Conservation (phyloP, 2,113 vertebrate genomes). For the Thamnaconus septentrionalis region DNA sequence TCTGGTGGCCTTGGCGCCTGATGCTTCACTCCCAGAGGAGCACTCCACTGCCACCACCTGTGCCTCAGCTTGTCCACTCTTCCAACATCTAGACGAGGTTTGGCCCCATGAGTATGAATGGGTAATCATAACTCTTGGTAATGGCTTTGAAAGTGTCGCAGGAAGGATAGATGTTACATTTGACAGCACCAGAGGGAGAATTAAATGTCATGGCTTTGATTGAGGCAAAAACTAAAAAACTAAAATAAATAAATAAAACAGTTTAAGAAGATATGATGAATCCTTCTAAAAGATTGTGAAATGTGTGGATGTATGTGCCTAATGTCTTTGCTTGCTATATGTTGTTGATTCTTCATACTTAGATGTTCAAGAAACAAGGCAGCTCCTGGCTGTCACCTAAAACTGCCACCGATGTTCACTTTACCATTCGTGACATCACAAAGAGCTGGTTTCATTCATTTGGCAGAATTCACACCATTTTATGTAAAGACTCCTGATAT, state of each 20-base stretch:
- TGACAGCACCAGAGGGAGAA: not conserved
- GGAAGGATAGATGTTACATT: not conserved
- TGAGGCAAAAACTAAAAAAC: not conserved
- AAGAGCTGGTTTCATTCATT: too few species aligned
- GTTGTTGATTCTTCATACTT: too few species aligned
- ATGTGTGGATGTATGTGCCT: not conserved
- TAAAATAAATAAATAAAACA: too few species aligned
- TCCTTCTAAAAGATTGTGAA: not conserved
- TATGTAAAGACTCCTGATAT: too few species aligned
- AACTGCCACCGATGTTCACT: too few species aligned
- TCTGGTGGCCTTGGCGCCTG: slow-evolving; percentile 63
- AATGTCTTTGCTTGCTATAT: not conserved
- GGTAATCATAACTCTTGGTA: not conserved
- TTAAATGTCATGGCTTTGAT: not conserved
- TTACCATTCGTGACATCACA: too few species aligned
- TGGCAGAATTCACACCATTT: too few species aligned
- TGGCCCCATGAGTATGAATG: slow-evolving; percentile 6
- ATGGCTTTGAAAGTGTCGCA: not conserved
- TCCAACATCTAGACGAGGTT: slow-evolving; percentile 87
- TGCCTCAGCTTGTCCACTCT: slow-evolving; percentile 71
- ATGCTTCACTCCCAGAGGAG: slow-evolving; percentile 66
- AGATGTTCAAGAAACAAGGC: too few species aligned
- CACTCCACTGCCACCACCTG: slow-evolving; percentile 26
- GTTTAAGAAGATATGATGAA: not conserved
- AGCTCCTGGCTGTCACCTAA: too few species aligned